Base-by-base conservation (phyloP, 2,888 invertebrate genomes). In the Coremacera marginata region DNA sequence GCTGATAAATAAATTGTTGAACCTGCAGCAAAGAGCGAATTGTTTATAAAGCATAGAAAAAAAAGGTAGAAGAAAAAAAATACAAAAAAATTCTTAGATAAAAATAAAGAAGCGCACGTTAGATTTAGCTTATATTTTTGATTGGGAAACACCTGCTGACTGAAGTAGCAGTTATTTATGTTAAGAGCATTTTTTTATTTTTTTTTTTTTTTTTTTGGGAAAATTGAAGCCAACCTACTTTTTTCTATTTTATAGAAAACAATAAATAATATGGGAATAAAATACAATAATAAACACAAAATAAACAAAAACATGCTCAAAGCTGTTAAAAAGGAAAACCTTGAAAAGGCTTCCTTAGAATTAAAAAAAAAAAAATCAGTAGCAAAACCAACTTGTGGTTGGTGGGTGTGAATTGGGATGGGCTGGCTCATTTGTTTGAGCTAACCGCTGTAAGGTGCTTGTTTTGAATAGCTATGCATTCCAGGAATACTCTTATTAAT, bases 1-100 rank as follows among this genome's bases (percentile, higher is more conserved):
- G 19, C 63, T 65, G 63, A 65, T 65, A 65, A 37, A 65, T 31
- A 65, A 65, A 31, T 65, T 65, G 34, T 65, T 65, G 63, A 65
- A 65, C 63, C 63, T 65, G 37, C 63, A 16, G 63, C 31, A 9
- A 8, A 31, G 62, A 31, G 62, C 1, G 5, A 14, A 22, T 25
- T 22, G 16, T 16, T 34, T 7, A 34, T n/a, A 65, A 9, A 65
- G n/a, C n/a, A 16, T 34, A 34, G 5, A 8, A 11, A 65, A 65
- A 37, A 34, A 37, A 34, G 31, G 8, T 1, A 63, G 11, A 9
- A 31, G 16, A 7, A 31, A n/a, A 63, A 63, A 27, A 31, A 63
- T 2, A 63, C 14, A 11, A 7, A 16, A 16, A 31, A 63, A 27
- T 16, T 3, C 4, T 63, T 2, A 25, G 31, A 27, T 31, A 63